These are phyloP conservation scores for Arrhamphus sclerolepis DNA, from an alignment of 2,797 vertebrate species.

Conservation along the genomic window DNA sequence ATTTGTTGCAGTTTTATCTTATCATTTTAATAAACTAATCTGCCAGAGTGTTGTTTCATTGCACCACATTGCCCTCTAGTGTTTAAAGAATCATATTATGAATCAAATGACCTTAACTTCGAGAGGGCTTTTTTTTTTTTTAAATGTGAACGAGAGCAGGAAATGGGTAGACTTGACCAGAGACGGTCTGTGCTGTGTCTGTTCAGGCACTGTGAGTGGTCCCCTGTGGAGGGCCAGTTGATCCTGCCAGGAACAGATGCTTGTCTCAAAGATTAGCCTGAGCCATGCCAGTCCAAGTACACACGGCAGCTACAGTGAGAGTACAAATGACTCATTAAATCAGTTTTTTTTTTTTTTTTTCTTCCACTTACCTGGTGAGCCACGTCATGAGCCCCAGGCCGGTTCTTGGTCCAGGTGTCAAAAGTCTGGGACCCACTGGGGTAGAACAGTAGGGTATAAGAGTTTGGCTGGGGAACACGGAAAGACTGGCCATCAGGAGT, in stretches of 20 bases:
- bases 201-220: neutral
- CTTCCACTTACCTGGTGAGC: too few relatives aligned
- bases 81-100: slow-evolving; percentile 9
- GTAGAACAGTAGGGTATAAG: too few relatives aligned
- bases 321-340: too few relatives aligned
- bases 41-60: slow-evolving; percentile 29
- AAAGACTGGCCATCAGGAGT: too few relatives aligned
- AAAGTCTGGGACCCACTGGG: too few relatives aligned
- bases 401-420: too few relatives aligned
- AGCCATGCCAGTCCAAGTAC: neutral
- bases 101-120: neutral
- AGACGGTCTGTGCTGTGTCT: neutral
- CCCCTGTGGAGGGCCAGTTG: neutral
- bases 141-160: neutral
- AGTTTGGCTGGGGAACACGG: too few relatives aligned
- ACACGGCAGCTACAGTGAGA: neutral
- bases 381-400: too few relatives aligned
- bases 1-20: slow-evolving; percentile 1
- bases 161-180: neutral
- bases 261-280: slow-evolving; percentile 2
- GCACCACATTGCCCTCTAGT: slow-evolving; percentile 52
- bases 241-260: neutral
- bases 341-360: too few relatives aligned
- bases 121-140: neutral
- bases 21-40: slow-evolving; percentile 49